Base-by-base conservation (phyloP, 2,113 vertebrate species). In the Nibea coibor region DNA sequence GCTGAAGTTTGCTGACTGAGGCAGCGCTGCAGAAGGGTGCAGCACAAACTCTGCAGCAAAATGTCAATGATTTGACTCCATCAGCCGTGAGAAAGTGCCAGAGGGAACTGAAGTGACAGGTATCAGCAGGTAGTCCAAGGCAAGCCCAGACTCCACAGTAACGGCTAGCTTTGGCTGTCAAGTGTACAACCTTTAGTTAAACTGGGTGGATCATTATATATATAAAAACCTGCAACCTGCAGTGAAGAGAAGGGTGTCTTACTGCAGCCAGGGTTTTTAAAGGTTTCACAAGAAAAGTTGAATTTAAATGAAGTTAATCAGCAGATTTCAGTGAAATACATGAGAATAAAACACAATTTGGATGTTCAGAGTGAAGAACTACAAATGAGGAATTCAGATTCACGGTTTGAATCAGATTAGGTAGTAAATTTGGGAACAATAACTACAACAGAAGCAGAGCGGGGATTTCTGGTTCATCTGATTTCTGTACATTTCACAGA, bases 81-180 rank as follows among this genome's bases (percentile, higher is more conserved):
- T 28, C 14, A 16, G 57, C 4, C 20, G 4, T 91, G 86, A 61
- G 91, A 92, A 93, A 90, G 20, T 42, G 72, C 90, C 78, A 2
- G 24, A 71, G 74, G 89, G 74, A 58, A 43, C 2, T 0, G 6
- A 16, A n/a, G 78, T 5, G 74, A 89, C 88, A 72, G 75, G 84
- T 82, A 64, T 57, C 35, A 58, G 62, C 90, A 89, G 22, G 87
- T 24, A 59, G 43, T 15, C 5, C 1, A 12, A 75, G 84, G 31
- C 86, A 81, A 68, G 86, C 64, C 75, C 87, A 84, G 82, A 57
- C 81, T n/a, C 35, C 58, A 19, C 78, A 35, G 51, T 65, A 89
- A 91, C 86, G 86, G 71, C 68, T 69, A 45, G 0, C 11, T 58
- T 28, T 59, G 47, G 43, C 67, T 72, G 5, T 14, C 47, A 65